These are phyloP conservation scores for Cirrhinus molitorella DNA, from an alignment of 2,797 vertebrate species.

Conservation along the genomic window DNA sequence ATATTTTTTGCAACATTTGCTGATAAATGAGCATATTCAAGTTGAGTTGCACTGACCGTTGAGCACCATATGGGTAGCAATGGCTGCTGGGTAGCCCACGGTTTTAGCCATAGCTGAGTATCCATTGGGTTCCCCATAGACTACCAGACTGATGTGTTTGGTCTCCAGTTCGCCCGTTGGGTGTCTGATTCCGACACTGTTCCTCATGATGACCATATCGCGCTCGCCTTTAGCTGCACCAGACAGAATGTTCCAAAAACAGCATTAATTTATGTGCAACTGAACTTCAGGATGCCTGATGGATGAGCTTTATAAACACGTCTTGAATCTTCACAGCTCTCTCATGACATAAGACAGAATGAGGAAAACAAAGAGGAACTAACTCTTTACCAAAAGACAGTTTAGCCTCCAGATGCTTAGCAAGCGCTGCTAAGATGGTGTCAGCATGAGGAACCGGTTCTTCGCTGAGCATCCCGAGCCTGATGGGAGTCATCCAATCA, in stretches of 20 bases:
- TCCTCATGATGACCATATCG: conserved; percentile 95
- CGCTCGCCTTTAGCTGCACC: conserved; percentile 79
- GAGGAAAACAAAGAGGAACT: background rate
- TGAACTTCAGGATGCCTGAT: background rate
- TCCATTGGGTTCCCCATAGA: conserved; percentile 89
- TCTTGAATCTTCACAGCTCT: background rate
- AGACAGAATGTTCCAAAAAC: background rate
- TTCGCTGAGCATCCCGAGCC: conserved; percentile 90
- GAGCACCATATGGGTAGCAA: conserved; percentile 92
- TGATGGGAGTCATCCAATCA: conserved; percentile 63
- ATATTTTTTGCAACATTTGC: no score
- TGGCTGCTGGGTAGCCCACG: conserved; percentile 92
- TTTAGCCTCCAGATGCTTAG: conserved; percentile 89
- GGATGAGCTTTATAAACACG: background rate
- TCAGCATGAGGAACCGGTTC: conserved; percentile 86
- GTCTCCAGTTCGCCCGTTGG: conserved; percentile 93
- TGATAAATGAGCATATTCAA: background rate
- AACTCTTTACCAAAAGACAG: conserved; percentile 86
- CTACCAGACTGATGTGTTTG: conserved; percentile 89
- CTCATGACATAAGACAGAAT: background rate
- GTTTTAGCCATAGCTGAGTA: conserved; percentile 98
- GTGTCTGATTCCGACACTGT: conserved; percentile 90
- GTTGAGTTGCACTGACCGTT: conserved; percentile 81
- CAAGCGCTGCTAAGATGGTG: conserved; percentile 84
- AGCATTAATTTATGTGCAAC: background rate